Conservation (phyloP, 2,113 vertebrate genomes). For the Cynoglossus semilaevis region DNA sequence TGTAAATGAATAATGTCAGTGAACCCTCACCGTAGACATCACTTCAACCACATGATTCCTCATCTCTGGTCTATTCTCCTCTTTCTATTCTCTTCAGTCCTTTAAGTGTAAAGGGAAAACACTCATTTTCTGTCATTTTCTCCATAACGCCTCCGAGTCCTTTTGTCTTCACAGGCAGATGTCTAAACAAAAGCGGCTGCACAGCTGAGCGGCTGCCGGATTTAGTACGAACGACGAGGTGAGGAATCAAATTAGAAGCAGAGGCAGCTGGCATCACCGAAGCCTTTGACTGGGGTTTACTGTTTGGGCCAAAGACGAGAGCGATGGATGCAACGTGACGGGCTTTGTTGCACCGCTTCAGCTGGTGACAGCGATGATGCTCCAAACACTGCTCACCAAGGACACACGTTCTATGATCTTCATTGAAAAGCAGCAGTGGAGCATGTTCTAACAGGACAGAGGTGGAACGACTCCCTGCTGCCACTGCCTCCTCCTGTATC, state of each 20-base stretch:
- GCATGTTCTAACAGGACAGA: too few relatives aligned
- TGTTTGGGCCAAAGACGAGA: conserved; percentile 48
- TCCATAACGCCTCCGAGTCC: conserved; percentile 11
- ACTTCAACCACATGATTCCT: not conserved
- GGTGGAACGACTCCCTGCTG: too few relatives aligned
- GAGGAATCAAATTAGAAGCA: conserved; percentile 66
- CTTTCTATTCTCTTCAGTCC: conserved; percentile 9
- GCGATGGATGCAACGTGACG: conserved; percentile 10
- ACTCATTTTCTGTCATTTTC: conserved; percentile 22
- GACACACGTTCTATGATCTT: too few relatives aligned
- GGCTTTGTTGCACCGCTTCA: too few relatives aligned
- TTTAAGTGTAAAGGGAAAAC: conserved; percentile 1
- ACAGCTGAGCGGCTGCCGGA: conserved; percentile 24
- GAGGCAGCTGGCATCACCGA: conserved; percentile 57
- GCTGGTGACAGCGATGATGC: too few relatives aligned
- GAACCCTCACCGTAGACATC: not conserved
- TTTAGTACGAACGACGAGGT: conserved; percentile 34
- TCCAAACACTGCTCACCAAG: too few relatives aligned
- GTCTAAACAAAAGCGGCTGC: conserved; percentile 42
- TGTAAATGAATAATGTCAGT: too few relatives aligned
- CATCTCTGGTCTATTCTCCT: conserved; percentile 8
- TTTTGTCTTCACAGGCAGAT: conserved; percentile 39
- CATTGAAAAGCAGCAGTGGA: too few relatives aligned
- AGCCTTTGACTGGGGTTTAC: conserved; percentile 50
- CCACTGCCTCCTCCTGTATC: too few relatives aligned